Conservation (phyloP, 2,113 vertebrate genomes). For the Phycodurus eques region DNA sequence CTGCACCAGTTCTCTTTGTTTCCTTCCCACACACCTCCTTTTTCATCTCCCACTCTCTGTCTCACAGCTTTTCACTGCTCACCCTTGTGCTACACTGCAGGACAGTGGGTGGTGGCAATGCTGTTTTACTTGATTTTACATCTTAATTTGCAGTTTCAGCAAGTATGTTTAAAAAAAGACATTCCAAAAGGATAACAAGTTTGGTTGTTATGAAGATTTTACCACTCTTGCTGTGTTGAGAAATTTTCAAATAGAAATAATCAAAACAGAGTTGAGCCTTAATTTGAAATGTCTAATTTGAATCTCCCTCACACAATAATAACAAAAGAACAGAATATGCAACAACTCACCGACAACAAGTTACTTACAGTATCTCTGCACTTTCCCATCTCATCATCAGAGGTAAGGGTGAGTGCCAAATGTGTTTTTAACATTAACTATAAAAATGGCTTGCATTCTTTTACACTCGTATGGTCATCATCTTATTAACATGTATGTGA, state of each 20-base stretch:
- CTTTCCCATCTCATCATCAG: too few relatives aligned
- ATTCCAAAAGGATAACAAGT: neutral
- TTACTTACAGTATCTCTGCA: too few relatives aligned
- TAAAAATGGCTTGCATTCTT: too few relatives aligned
- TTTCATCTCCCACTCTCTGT: constrained; percentile 27
- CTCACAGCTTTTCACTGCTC: constrained; percentile 16
- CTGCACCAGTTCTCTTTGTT: constrained; percentile 34
- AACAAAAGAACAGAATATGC: too few relatives aligned
- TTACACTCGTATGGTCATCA: too few relatives aligned
- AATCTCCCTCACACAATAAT: too few relatives aligned
- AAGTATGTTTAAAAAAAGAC: neutral
- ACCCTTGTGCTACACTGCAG: constrained; percentile 15
- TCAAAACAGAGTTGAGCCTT: neutral
- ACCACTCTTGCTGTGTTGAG: neutral
- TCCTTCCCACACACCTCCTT: constrained; percentile 40
- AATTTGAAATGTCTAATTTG: neutral
- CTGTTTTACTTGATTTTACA: constrained; percentile 27
- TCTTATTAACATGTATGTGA: too few relatives aligned
- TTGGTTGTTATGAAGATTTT: neutral
- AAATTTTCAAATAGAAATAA: too few relatives aligned
- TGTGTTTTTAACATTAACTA: too few relatives aligned
- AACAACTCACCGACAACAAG: too few relatives aligned
- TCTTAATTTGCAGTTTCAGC: constrained; percentile 3
- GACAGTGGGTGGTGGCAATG: constrained; percentile 14
- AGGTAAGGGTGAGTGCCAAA: too few relatives aligned